Evolutionary conservation across 2,888 invertebrate species (phyloP).

Genomic region (Coelinius sp.): DNA sequence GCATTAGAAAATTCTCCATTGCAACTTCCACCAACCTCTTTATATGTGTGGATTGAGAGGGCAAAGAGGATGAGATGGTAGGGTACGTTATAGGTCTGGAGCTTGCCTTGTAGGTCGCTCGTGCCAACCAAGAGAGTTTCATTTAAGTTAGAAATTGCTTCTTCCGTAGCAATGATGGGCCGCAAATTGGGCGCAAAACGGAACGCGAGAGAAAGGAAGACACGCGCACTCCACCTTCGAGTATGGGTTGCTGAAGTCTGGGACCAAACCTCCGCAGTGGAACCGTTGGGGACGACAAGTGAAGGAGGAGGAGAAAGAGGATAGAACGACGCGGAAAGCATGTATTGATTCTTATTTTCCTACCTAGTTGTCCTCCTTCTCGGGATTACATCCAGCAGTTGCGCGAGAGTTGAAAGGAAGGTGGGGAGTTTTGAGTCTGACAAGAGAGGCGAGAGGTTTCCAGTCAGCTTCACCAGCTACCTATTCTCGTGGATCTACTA

Average conservation of each 20-base stretch:
- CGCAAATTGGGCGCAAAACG: conserved; percentile 71
- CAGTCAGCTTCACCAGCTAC: background rate
- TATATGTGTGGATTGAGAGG: conserved; percentile 12
- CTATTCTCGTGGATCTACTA: background rate
- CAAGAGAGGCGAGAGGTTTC: background rate
- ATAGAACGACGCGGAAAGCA: conserved; percentile 38
- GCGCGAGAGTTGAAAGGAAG: background rate
- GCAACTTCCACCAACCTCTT: background rate
- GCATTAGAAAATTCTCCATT: conserved; percentile 7
- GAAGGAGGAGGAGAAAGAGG: conserved; percentile 21
- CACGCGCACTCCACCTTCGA: conserved; percentile 29
- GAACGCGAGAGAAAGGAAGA: conserved; percentile 56
- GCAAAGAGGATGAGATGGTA: conserved; percentile 22
- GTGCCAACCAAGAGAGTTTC: conserved; percentile 62
- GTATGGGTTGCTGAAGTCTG: conserved; percentile 11
- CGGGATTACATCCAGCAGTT: background rate
- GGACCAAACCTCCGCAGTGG: conserved; percentile 27
- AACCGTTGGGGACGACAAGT: conserved; percentile 9
- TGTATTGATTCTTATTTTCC: conserved; percentile 53
- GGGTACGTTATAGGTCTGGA: background rate
- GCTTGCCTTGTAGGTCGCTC: conserved; percentile 23
- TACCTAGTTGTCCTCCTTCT: conserved; percentile 31
- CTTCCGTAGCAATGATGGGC: conserved; percentile 71
- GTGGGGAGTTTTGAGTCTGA: background rate
- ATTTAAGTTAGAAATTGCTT: conserved; percentile 72